A percentile compares a stretch with the other conserved stretches of the same genome.
These are phyloP conservation scores for Phengaris arion DNA, from an alignment of 2,888 invertebrate species.

Conservation along the genomic window DNA sequence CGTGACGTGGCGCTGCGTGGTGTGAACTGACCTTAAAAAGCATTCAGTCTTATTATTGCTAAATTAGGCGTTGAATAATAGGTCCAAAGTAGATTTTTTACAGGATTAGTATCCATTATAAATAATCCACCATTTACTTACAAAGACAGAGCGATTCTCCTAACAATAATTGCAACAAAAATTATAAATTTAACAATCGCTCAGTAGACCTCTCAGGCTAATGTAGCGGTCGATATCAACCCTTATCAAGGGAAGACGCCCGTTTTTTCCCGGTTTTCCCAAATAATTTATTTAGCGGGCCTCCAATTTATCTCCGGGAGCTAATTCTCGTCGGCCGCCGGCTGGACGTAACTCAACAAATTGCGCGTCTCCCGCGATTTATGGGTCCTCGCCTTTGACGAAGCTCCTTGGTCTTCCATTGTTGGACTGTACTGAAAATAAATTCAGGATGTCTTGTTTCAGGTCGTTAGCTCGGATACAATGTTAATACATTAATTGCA, in stretches of 20 bases:
- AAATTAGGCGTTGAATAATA: too few relatives aligned
- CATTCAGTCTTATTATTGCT: too few relatives aligned
- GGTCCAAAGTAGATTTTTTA: too few relatives aligned
- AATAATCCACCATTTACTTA: too few relatives aligned
- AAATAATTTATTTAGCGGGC: constrained; percentile 79
- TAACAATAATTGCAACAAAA: background rate
- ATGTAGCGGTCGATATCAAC: constrained; percentile 67
- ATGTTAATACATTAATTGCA: constrained; percentile 17
- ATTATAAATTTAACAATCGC: constrained; percentile 20
- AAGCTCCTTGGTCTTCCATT: constrained; percentile 67
- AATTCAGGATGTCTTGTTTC: constrained; percentile 41
- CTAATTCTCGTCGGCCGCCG: constrained; percentile 78
- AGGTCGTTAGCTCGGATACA: constrained; percentile 30
- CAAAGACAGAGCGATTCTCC: too few relatives aligned
- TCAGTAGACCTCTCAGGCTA: constrained; percentile 5
- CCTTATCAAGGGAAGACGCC: constrained; percentile 78
- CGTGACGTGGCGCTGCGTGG: too few relatives aligned
- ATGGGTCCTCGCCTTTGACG: constrained; percentile 74
- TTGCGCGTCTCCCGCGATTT: constrained; percentile 77
- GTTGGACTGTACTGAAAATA: constrained; percentile 57
- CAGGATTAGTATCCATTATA: too few relatives aligned
- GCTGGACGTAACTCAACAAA: constrained; percentile 79
- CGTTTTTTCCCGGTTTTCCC: constrained; percentile 80
- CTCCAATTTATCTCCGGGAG: constrained; percentile 79
- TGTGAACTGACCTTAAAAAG: too few relatives aligned